Evolutionary conservation across 2,888 invertebrate species (phyloP).

Genomic region (Leptinotarsa peninsularis): DNA sequence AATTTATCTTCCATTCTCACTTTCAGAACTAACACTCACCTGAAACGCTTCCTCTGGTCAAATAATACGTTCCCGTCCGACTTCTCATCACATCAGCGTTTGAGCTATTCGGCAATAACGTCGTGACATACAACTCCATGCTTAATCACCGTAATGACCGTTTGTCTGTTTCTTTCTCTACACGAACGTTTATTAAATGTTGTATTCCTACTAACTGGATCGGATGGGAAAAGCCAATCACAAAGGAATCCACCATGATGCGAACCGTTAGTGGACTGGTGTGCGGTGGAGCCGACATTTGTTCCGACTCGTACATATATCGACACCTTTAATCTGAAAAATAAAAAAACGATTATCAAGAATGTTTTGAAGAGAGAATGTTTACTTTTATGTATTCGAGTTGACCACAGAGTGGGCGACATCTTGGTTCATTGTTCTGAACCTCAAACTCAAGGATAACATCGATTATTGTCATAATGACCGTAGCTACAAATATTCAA

Average conservation of each 20-base stretch:
- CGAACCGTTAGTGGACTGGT: conserved; percentile 33
- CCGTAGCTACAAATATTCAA: too few species aligned
- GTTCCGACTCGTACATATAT: too few species aligned
- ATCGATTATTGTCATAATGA: too few species aligned
- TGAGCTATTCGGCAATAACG: conserved; percentile 57
- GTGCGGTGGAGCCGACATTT: background rate
- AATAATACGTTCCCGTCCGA: conserved; percentile 29
- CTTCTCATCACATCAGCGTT: conserved; percentile 47
- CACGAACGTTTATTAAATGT: conserved; percentile 48
- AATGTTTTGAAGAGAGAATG: too few species aligned
- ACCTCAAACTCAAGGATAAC: too few species aligned
- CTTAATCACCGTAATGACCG: conserved; percentile 60
- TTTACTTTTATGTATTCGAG: too few species aligned
- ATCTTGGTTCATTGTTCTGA: too few species aligned
- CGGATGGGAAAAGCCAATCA: conserved; percentile 44
- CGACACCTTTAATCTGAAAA: too few species aligned
- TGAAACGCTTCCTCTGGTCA: background rate
- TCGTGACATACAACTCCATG: conserved; percentile 58
- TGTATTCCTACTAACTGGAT: conserved; percentile 46
- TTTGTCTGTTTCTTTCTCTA: conserved; percentile 57
- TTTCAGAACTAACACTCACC: too few species aligned
- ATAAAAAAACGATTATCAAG: too few species aligned
- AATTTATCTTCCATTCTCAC: too few species aligned
- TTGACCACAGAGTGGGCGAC: too few species aligned
- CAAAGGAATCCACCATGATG: conserved; percentile 45